Conservation (phyloP, 1,140 invertebrate species). For the Chironomus tepperi region DNA sequence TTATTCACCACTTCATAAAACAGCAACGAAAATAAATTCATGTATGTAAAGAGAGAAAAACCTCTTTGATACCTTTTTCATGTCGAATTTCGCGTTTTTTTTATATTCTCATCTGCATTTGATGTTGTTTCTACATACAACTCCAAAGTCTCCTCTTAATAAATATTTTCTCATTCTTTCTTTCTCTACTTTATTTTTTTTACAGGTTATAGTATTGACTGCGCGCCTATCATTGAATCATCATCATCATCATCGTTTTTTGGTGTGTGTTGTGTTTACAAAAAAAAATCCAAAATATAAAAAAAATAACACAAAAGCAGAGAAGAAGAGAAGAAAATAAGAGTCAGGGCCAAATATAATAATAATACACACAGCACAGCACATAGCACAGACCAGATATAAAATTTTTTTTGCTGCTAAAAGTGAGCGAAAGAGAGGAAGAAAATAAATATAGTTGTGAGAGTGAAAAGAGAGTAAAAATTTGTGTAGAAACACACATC, state of each 20-base stretch:
- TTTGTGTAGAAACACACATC: neutral
- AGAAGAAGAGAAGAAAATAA: neutral
- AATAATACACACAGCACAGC: neutral
- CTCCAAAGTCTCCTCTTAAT: too few species aligned
- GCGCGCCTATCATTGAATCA: neutral
- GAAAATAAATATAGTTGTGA: neutral
- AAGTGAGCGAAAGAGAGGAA: neutral
- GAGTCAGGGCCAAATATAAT: conserved; percentile 5
- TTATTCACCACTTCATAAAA: too few species aligned
- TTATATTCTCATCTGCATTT: too few species aligned
- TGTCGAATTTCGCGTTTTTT: too few species aligned
- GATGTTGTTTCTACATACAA: too few species aligned
- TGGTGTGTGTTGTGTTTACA: neutral
- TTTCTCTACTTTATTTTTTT: neutral
- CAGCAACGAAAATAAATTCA: too few species aligned
- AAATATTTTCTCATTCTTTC: neutral
- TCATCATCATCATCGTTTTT: neutral
- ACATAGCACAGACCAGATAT: too few species aligned
- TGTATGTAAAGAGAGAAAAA: too few species aligned
- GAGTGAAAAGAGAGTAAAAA: neutral
- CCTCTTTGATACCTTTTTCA: too few species aligned
- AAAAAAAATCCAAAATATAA: neutral
- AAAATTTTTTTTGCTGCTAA: too few species aligned
- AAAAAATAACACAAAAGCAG: neutral
- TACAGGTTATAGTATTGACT: neutral